phyloP scores from a whole-genome alignment of 1,140 invertebrate genomes.

The Sinonovacula constricta region DNA sequence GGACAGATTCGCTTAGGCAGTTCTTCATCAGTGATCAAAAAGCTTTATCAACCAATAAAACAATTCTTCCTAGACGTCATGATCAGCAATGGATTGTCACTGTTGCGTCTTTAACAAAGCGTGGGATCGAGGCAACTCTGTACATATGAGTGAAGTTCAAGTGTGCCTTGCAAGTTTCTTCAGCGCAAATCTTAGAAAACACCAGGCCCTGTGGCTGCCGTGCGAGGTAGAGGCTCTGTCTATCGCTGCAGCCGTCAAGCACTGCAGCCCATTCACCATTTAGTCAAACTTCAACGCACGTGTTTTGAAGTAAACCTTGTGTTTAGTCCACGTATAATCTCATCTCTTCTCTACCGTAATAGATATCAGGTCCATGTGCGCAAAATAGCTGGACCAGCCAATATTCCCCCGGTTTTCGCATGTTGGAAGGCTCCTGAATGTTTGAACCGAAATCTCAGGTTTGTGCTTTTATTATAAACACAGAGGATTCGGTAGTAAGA shows the following conservation, averaged over 20 bases:
- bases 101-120: conserved; percentile 35
- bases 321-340: conserved; percentile 51
- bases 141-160: conserved; percentile 31
- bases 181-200: conserved; percentile 47
- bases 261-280: conserved; percentile 53
- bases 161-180: conserved; percentile 44
- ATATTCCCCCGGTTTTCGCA: conserved; percentile 49
- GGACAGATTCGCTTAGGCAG: conserved; percentile 16
- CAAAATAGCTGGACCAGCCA: conserved; percentile 21
- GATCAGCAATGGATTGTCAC: conserved; percentile 58
- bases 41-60: conserved; percentile 11
- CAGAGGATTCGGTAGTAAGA: too few species aligned
- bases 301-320: conserved; percentile 55
- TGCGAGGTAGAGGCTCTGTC: conserved; percentile 31
- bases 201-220: conserved; percentile 30
- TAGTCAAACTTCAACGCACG: conserved; percentile 24
- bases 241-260: conserved; percentile 34
- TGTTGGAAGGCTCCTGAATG: conserved; percentile 47
- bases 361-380: conserved; percentile 19
- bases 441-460: conserved; percentile 27
- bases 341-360: conserved; percentile 46
- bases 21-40: conserved; percentile 13
- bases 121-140: conserved; percentile 40
- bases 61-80: conserved; percentile 13
- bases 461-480: conserved; percentile 43